These are phyloP conservation scores for Coelogynopora nodosa DNA, from an alignment of 2,888 invertebrate genomes.

Conservation along the genomic window DNA sequence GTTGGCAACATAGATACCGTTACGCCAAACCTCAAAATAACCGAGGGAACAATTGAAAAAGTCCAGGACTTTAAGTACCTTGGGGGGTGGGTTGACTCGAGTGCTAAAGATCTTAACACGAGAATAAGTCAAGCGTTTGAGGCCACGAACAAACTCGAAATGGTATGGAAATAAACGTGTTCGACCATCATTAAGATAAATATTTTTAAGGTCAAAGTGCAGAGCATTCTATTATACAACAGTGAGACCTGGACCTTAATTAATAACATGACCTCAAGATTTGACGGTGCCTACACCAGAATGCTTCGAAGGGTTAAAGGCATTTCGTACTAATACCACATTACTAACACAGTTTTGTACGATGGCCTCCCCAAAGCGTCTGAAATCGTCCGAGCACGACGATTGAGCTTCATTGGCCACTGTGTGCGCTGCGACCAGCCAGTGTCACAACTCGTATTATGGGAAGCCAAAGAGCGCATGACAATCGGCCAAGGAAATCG, in stretches of 20 bases:
- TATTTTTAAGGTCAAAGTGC: slow-evolving; percentile 25
- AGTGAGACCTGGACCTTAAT: slow-evolving; percentile 28
- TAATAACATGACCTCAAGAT: slow-evolving; percentile 19
- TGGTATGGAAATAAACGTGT: slow-evolving; percentile 24
- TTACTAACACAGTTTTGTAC: slow-evolving; percentile 27
- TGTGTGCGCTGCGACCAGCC: background rate
- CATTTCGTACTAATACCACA: slow-evolving; percentile 14
- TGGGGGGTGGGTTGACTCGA: slow-evolving; percentile 15
- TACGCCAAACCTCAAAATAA: slow-evolving; percentile 31
- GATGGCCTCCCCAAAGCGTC: slow-evolving; percentile 19
- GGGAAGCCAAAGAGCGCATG: slow-evolving; percentile 25
- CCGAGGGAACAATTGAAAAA: slow-evolving; percentile 22
- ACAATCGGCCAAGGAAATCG: slow-evolving; percentile 5
- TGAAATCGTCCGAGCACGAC: background rate
- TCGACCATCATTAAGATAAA: slow-evolving; percentile 18
- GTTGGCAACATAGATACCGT: slow-evolving; percentile 28
- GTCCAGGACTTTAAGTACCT: slow-evolving; percentile 31
- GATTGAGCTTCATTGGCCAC: background rate
- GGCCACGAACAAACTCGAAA: slow-evolving; percentile 24
- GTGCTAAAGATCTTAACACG: slow-evolving; percentile 28
- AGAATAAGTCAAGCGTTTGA: slow-evolving; percentile 31
- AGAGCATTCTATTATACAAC: slow-evolving; percentile 31
- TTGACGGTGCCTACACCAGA: slow-evolving; percentile 31
- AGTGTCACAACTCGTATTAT: slow-evolving; percentile 27
- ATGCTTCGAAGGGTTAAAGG: slow-evolving; percentile 27